A percentile compares a stretch with the other conserved stretches of the same genome.
Conservation (phyloP, 1,140 invertebrate genomes). For the Drosophila tropicalis region DNA sequence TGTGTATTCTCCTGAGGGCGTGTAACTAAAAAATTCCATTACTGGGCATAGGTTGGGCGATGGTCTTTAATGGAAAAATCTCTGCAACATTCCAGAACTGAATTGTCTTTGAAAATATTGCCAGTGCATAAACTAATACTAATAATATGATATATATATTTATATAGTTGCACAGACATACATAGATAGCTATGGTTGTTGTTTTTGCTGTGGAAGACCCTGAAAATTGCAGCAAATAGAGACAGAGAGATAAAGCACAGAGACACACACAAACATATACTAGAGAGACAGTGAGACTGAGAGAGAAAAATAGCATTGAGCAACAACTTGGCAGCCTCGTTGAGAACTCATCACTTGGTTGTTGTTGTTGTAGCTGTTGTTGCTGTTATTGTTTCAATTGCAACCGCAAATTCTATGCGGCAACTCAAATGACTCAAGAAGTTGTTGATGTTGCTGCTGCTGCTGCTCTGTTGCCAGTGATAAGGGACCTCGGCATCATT, state of each 20-base stretch:
- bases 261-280: conserved; percentile 14
- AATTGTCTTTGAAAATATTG: conserved; percentile 24
- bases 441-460: conserved; percentile 31
- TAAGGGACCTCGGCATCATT: conserved; percentile 23
- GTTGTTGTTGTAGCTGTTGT: conserved; percentile 7
- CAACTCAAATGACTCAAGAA: conserved; percentile 68
- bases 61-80: not conserved
- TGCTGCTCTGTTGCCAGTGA: conserved; percentile 7
- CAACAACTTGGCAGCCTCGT: conserved; percentile 63
- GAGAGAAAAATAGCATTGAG: conserved; percentile 54
- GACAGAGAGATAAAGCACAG: conserved; percentile 15
- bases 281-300: conserved; percentile 19
- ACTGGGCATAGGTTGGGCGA: not conserved
- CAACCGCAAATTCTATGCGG: conserved; percentile 68
- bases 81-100: conserved; percentile 9
- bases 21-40: not conserved
- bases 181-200: conserved; percentile 21
- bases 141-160: conserved; percentile 49
- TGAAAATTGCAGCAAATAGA: conserved; percentile 53
- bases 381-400: conserved; percentile 44
- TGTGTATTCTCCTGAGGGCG: not conserved
- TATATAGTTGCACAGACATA: conserved; percentile 66
- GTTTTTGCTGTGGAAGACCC: conserved; percentile 49
- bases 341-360: conserved; percentile 51
- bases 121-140: conserved; percentile 31